phyloP scores from a whole-genome alignment of 1,140 invertebrate genomes.

The Leptinotarsa defecta region DNA sequence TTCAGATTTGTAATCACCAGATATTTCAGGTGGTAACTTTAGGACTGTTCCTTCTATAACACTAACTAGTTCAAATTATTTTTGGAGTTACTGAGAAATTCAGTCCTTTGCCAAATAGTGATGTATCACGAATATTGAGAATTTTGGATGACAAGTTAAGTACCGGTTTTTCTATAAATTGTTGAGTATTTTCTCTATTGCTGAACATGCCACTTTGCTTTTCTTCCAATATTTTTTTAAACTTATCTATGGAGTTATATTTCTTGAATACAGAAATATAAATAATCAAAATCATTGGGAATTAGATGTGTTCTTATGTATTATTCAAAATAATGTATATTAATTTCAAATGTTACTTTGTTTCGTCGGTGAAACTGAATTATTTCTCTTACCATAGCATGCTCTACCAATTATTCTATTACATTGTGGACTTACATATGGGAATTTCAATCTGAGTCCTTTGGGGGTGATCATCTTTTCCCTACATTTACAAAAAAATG shows the following conservation, averaged over 20 bases:
- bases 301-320: not conserved
- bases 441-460: not conserved
- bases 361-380: not conserved
- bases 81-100: not conserved
- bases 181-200: not conserved
- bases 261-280: not conserved
- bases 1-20: not conserved
- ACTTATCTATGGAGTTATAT: not conserved
- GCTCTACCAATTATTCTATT: not conserved
- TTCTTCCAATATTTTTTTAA: not conserved
- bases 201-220: not conserved
- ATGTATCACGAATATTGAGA: too few relatives aligned
- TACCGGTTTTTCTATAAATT: too few relatives aligned
- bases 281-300: not conserved
- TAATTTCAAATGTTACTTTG: not conserved
- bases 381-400: not conserved
- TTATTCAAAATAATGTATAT: not conserved
- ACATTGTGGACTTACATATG: not conserved
- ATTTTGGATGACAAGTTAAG: too few relatives aligned
- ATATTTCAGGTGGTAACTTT: not conserved
- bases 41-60: not conserved
- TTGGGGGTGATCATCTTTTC: not conserved
- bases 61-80: not conserved
- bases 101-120: not conserved
- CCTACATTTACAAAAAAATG: too few relatives aligned